A percentile compares a stretch with the other conserved stretches of the same genome.
These are phyloP conservation scores for Andrena minutula DNA, from an alignment of 2,888 invertebrate genomes.

Conservation along the genomic window DNA sequence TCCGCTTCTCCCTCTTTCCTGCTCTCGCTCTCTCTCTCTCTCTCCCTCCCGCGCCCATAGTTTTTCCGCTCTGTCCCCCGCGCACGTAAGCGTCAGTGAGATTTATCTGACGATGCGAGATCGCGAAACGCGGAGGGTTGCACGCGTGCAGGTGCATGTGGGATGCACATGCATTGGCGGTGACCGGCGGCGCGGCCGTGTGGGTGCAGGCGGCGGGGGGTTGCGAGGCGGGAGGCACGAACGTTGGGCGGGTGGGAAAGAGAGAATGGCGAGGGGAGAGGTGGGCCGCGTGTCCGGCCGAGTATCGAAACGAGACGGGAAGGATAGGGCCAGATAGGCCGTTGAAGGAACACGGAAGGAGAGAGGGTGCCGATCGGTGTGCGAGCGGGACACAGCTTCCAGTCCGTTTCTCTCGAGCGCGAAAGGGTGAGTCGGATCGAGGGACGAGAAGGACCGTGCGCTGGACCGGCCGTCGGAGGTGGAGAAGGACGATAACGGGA, in stretches of 20 bases:
- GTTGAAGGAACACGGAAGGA: slow-evolving; percentile 52
- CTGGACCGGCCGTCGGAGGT: slow-evolving; percentile 59
- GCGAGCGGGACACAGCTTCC: slow-evolving; percentile 69
- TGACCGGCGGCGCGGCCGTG: slow-evolving; percentile 56
- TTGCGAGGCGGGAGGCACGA: slow-evolving; percentile 39
- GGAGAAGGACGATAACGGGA: slow-evolving; percentile 69
- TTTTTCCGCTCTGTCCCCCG: slow-evolving; percentile 51
- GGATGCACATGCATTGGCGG: slow-evolving; percentile 60
- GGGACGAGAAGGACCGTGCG: slow-evolving; percentile 68
- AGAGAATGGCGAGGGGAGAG: slow-evolving; percentile 10
- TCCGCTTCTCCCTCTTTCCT: slow-evolving; percentile 41
- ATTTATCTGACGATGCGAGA: slow-evolving; percentile 83
- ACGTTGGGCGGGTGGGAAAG: slow-evolving; percentile 25
- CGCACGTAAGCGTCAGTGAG: slow-evolving; percentile 80
- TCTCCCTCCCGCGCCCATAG: slow-evolving; percentile 43
- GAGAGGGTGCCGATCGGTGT: slow-evolving; percentile 49
- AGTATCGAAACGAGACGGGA: slow-evolving; percentile 53
- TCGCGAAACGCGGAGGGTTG: slow-evolving; percentile 76
- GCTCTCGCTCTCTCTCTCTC: slow-evolving; percentile 28
- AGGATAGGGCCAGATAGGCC: slow-evolving; percentile 72
- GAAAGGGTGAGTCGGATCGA: slow-evolving; percentile 69
- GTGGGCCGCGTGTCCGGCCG: slow-evolving; percentile 56
- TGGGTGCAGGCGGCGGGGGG: slow-evolving; percentile 65
- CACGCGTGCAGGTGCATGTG: slow-evolving; percentile 70
- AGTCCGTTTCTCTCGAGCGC: slow-evolving; percentile 71